Conservation (phyloP, 2,797 vertebrate species). For the Gymnodraco acuticeps region DNA sequence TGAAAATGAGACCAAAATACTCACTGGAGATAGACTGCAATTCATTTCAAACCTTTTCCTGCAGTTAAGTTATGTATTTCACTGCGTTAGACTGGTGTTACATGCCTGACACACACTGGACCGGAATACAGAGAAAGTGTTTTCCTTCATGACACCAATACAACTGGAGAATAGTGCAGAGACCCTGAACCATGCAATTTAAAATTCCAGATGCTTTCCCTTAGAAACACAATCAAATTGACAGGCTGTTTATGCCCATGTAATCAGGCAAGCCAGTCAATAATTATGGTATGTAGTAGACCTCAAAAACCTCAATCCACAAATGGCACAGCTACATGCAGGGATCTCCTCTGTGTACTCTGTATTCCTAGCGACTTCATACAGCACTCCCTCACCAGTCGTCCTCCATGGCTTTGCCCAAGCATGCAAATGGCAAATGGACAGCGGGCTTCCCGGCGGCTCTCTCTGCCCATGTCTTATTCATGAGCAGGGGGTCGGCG, state of each 20-base stretch:
- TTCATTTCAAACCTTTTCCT: conserved; percentile 58
- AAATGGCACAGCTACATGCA: conserved; percentile 58
- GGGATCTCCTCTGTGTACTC: conserved; percentile 57
- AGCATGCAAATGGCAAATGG: conserved; percentile 85
- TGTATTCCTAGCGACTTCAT: conserved; percentile 58
- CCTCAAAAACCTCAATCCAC: conserved; percentile 63
- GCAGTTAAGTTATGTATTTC: conserved; percentile 35
- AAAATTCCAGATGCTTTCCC: conserved; percentile 58
- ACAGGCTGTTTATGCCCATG: conserved; percentile 48
- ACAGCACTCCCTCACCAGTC: conserved; percentile 66
- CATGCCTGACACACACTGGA: conserved; percentile 23
- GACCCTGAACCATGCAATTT: conserved; percentile 31
- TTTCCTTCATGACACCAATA: background rate
- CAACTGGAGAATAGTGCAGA: conserved; percentile 6
- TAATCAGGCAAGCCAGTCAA: conserved; percentile 59
- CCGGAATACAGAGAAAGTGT: conserved; percentile 18
- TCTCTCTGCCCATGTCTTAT: conserved; percentile 79
- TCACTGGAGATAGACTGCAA: conserved; percentile 33
- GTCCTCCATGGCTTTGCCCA: conserved; percentile 78
- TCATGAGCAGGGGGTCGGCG: conserved; percentile 78
- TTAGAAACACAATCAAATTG: conserved; percentile 56
- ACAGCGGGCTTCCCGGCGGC: conserved; percentile 68
- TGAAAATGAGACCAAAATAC: conserved; percentile 31
- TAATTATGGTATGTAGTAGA: conserved; percentile 66
- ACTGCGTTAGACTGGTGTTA: conserved; percentile 30